These are phyloP conservation scores for Papilio gigon DNA, from an alignment of 2,888 invertebrate genomes.

Conservation along the genomic window DNA sequence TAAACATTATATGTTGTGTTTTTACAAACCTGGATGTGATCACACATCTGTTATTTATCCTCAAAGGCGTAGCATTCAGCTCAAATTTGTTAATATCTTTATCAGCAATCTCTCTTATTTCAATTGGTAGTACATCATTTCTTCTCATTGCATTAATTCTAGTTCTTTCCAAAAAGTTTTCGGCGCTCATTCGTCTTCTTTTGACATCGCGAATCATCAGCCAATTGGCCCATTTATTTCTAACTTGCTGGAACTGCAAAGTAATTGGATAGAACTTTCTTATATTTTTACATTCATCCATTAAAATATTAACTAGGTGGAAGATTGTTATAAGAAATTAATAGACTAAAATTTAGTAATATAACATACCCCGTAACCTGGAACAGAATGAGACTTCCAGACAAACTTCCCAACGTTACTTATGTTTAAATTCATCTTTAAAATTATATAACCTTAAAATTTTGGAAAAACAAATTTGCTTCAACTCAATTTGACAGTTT, in stretches of 20 bases:
- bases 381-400: conserved; percentile 67
- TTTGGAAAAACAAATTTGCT: neutral
- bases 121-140: conserved; percentile 92
- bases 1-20: neutral
- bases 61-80: conserved; percentile 85
- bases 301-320: too few species aligned
- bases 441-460: neutral
- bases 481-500: neutral
- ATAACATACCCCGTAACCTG: conserved; percentile 67
- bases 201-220: conserved; percentile 94
- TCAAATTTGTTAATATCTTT: conserved; percentile 90
- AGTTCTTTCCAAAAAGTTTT: conserved; percentile 89
- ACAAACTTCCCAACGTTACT: conserved; percentile 63
- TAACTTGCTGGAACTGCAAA: conserved; percentile 86
- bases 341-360: neutral
- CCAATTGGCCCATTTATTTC: conserved; percentile 91
- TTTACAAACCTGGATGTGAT: conserved; percentile 87
- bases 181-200: conserved; percentile 87
- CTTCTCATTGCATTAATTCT: conserved; percentile 92
- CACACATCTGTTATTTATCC: conserved; percentile 90
- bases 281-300: neutral
- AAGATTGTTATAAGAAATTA: too few species aligned
- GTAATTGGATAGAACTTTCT: conserved; percentile 21
- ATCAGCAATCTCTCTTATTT: conserved; percentile 89
- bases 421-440: conserved; percentile 68